Conservation (phyloP, 2,113 vertebrate species). For the Ancistrus triradiatus region DNA sequence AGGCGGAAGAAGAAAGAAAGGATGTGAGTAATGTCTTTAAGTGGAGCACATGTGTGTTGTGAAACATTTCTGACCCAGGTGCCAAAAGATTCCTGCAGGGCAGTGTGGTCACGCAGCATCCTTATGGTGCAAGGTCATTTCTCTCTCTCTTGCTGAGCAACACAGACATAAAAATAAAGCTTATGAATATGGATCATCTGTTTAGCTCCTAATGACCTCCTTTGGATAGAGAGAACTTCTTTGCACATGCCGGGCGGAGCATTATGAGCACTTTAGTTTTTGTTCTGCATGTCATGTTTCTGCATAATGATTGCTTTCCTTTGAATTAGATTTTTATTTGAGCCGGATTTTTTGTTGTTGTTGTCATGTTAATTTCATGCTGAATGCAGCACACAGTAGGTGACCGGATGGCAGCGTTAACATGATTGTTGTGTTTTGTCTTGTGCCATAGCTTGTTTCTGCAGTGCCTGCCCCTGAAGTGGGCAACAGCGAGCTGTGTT, state of each 20-base stretch:
- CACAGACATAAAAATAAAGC: neutral
- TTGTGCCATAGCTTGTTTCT: constrained; percentile 23
- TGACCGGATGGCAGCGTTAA: neutral
- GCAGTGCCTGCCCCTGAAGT: constrained; percentile 32
- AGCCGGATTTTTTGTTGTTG: no score
- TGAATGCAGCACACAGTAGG: neutral
- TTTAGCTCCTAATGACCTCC: no score
- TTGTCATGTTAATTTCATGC: no score
- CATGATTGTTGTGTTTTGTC: neutral
- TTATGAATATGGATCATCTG: constrained; percentile 14
- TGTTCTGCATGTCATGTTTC: neutral
- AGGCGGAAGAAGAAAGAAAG: constrained; percentile 58
- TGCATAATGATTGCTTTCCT: no score
- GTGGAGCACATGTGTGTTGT: neutral
- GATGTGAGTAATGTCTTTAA: constrained; percentile 23
- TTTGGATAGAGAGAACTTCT: no score
- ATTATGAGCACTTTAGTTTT: no score
- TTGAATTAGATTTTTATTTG: no score
- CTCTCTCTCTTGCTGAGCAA: neutral
- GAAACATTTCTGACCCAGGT: neutral
- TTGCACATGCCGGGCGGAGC: no score
- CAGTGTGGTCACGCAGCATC: neutral
- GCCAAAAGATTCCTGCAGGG: neutral
- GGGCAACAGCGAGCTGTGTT: constrained; percentile 74
- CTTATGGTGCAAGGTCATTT: no score